Percentiles rank a stretch among this genome's conserved stretches.
Conservation (phyloP, 2,888 invertebrate species). For the Tiphia femorata region DNA sequence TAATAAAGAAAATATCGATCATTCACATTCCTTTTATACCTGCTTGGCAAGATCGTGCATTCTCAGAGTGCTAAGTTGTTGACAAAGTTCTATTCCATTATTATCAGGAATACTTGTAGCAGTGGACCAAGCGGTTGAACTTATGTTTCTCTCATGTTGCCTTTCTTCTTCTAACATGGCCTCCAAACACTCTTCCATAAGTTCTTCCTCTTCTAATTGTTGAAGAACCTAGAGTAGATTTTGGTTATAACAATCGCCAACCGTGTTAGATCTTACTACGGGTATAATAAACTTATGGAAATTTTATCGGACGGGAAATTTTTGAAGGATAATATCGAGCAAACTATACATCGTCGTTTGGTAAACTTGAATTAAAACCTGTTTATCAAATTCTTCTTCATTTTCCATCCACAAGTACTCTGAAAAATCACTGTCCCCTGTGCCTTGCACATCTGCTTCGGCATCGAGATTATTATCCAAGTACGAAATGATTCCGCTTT, state of each 20-base stretch:
- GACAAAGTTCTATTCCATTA: slow-evolving; percentile 62
- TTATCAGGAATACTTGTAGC: slow-evolving; percentile 58
- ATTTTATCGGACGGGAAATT: background rate
- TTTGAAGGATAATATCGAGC: too few relatives aligned
- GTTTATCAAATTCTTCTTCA: slow-evolving; percentile 92
- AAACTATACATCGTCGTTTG: too few relatives aligned
- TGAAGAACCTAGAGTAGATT: slow-evolving; percentile 80
- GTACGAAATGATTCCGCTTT: slow-evolving; percentile 61
- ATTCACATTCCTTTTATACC: slow-evolving; percentile 39
- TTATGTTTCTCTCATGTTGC: slow-evolving; percentile 64
- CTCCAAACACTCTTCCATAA: slow-evolving; percentile 90
- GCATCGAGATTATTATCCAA: slow-evolving; percentile 55
- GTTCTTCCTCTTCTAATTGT: slow-evolving; percentile 86
- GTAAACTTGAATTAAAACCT: too few relatives aligned
- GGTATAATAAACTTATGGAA: background rate
- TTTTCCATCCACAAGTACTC: slow-evolving; percentile 97
- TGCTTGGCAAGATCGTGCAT: slow-evolving; percentile 65
- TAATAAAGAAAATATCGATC: background rate
- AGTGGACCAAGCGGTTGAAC: slow-evolving; percentile 62
- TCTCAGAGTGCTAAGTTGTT: slow-evolving; percentile 60
- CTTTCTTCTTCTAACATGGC: slow-evolving; percentile 84
- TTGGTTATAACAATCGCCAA: too few relatives aligned
- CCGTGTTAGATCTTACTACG: too few relatives aligned
- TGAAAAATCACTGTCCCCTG: slow-evolving; percentile 81
- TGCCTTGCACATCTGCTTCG: slow-evolving; percentile 67